Evolutionary conservation across 2,888 invertebrate genomes (phyloP).

Genomic region (Macaria liturata): DNA sequence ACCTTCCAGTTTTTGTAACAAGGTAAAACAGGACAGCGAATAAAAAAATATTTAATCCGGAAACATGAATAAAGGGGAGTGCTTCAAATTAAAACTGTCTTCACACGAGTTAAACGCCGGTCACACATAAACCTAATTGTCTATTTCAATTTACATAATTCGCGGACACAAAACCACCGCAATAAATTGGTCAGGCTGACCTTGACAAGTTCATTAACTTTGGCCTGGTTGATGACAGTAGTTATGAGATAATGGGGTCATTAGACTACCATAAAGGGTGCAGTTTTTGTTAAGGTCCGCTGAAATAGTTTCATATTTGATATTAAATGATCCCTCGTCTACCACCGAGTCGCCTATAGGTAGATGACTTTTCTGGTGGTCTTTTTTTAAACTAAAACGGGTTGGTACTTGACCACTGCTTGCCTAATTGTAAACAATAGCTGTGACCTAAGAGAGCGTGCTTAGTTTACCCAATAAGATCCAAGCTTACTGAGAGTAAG

Average conservation of each 20-base stretch:
- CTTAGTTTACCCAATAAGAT: no score
- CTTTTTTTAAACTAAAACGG: no score
- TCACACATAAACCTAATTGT: constrained; percentile 53
- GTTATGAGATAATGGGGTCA: constrained; percentile 45
- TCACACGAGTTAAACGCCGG: constrained; percentile 32
- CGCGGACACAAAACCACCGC: constrained; percentile 43
- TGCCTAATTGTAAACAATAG: no score
- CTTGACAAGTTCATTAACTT: constrained; percentile 63
- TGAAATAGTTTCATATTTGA: constrained; percentile 6
- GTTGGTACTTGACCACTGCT: no score
- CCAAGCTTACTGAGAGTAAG: no score
- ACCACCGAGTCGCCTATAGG: no score
- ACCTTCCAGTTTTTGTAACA: no score
- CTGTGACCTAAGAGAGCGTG: no score
- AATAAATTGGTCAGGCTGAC: constrained; percentile 51
- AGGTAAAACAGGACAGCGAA: background rate
- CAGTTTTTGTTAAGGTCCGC: constrained; percentile 35
- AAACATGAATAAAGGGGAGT: constrained; percentile 14
- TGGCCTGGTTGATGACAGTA: constrained; percentile 34
- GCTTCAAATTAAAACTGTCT: constrained; percentile 21
- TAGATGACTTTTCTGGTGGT: no score
- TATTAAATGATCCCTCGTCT: background rate
- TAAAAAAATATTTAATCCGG: constrained; percentile 12
- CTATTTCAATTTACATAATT: constrained; percentile 57
- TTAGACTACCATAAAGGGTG: constrained; percentile 35